Evolutionary conservation across 2,797 vertebrate genomes (phyloP).

Genomic region (Chanos chanos): DNA sequence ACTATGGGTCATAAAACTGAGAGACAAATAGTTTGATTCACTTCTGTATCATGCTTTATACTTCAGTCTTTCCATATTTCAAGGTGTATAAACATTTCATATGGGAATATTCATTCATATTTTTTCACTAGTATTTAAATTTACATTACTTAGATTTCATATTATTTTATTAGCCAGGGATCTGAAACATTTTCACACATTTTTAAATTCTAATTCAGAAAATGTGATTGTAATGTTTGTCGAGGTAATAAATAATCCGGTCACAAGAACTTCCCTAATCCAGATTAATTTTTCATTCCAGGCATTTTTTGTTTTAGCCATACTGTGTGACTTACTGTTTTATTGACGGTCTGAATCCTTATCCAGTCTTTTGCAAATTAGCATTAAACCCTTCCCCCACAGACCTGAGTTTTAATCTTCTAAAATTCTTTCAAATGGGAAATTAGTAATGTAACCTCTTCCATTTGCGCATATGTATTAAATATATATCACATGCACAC

Average conservation of each 20-base stretch:
- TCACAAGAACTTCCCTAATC: slow-evolving; percentile 73
- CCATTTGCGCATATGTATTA: neutral
- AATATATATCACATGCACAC: neutral
- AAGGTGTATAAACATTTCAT: too few relatives aligned
- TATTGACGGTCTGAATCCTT: slow-evolving; percentile 42
- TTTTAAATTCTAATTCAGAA: neutral
- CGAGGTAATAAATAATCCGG: slow-evolving; percentile 62
- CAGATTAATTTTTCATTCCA: slow-evolving; percentile 69
- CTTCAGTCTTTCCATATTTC: too few relatives aligned
- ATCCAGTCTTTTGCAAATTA: slow-evolving; percentile 2
- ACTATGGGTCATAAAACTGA: too few relatives aligned
- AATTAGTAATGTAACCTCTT: too few relatives aligned
- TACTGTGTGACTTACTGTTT: slow-evolving; percentile 58
- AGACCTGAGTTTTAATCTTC: neutral
- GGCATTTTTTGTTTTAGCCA: slow-evolving; percentile 44
- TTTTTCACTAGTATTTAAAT: too few relatives aligned
- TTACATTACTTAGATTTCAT: too few relatives aligned
- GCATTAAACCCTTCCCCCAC: neutral
- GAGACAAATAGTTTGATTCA: too few relatives aligned
- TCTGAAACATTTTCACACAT: neutral
- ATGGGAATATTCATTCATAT: too few relatives aligned
- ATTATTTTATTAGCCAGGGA: too few relatives aligned
- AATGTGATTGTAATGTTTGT: slow-evolving; percentile 49
- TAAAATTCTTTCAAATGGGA: neutral
- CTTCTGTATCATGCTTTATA: too few relatives aligned